Evolutionary conservation across 2,797 vertebrate species (phyloP).

Genomic region (Thripadectes ignobilis): DNA sequence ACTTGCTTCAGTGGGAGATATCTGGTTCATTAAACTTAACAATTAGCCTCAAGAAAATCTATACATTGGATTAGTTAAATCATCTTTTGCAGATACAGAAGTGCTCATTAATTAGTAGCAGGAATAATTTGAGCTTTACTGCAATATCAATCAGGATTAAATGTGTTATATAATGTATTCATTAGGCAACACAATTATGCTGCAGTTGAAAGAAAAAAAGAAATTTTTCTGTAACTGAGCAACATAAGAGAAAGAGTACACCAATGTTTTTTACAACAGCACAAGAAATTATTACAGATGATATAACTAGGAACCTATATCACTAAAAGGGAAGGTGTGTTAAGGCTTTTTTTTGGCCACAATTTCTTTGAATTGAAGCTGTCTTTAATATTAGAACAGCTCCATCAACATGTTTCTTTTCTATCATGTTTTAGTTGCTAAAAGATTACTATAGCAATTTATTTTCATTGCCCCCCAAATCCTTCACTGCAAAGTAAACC

Average conservation of each 20-base stretch:
- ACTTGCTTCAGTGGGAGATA: conserved; percentile 53
- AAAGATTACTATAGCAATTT: background rate
- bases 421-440: background rate
- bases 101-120: conserved; percentile 65
- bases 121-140: conserved; percentile 59
- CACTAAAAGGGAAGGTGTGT: background rate
- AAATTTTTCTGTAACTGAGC: background rate
- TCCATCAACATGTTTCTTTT: background rate
- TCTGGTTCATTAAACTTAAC: conserved; percentile 66
- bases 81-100: conserved; percentile 56
- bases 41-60: conserved; percentile 68
- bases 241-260: conserved; percentile 11
- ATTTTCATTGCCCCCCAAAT: background rate
- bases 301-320: background rate
- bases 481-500: background rate
- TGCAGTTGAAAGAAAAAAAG: background rate
- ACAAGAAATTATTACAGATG: background rate
- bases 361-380: background rate
- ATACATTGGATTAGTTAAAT: conserved; percentile 60
- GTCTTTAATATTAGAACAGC: background rate
- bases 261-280: background rate
- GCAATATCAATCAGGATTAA: conserved; percentile 67
- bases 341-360: background rate
- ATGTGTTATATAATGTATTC: conserved; percentile 59
- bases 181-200: conserved; percentile 57